Conservation (phyloP, 2,797 vertebrate genomes). For the Cottoperca gobio region DNA sequence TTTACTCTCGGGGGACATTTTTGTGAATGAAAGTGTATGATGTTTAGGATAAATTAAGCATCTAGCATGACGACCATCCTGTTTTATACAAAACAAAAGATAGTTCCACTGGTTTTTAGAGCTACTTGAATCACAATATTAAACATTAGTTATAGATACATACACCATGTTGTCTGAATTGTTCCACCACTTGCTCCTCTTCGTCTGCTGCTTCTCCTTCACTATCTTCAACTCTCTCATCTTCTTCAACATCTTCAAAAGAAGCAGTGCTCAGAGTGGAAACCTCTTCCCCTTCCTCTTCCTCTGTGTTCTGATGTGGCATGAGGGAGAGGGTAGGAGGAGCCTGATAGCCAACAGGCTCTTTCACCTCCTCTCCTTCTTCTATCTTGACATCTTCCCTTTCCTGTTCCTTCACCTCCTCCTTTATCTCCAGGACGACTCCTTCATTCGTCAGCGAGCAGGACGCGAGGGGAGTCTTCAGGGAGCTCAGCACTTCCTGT, state of each 20-base stretch:
- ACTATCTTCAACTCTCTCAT: neutral
- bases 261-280: neutral
- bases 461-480: constrained; percentile 77
- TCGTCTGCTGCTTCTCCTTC: constrained; percentile 15
- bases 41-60: neutral
- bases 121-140: neutral
- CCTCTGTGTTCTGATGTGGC: neutral
- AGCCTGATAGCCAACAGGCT: constrained; percentile 14
- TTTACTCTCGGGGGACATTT: too few species aligned
- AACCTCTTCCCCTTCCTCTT: constrained; percentile 25
- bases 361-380: constrained; percentile 35
- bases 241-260: constrained; percentile 30
- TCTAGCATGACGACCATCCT: neutral
- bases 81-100: too few species aligned
- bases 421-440: constrained; percentile 33
- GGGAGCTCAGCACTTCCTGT: constrained; percentile 83
- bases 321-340: neutral
- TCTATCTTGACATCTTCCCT: constrained; percentile 28
- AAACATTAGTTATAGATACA: constrained; percentile 23
- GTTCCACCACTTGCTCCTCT: constrained; percentile 38
- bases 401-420: constrained; percentile 16
- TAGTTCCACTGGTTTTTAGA: neutral
- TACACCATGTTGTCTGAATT: constrained; percentile 46
- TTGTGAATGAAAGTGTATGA: too few species aligned
- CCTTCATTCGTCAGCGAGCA: constrained; percentile 57